Conservation (phyloP, 1,140 invertebrate genomes). For the Calliopsis andreniformis region DNA sequence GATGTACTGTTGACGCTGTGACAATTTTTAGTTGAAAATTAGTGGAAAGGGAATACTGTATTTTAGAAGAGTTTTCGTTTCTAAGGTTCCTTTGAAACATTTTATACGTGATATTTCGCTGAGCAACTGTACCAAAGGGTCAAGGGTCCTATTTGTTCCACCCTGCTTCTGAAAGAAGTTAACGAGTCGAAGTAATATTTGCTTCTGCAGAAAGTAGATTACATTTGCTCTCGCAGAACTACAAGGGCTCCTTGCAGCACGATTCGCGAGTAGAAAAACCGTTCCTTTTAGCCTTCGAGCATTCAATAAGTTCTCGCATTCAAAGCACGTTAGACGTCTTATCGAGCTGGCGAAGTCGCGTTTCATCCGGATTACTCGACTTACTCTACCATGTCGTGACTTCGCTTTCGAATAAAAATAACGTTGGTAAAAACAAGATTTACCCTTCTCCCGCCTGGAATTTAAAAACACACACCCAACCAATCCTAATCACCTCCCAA, state of each 20-base stretch:
- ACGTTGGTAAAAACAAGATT: not conserved
- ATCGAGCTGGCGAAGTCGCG: constrained; percentile 52
- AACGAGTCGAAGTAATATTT: not conserved
- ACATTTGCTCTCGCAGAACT: not conserved
- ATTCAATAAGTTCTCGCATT: constrained; percentile 20
- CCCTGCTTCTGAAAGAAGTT: not conserved
- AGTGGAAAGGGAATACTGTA: too few relatives aligned
- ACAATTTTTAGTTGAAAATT: too few relatives aligned
- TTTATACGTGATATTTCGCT: too few relatives aligned
- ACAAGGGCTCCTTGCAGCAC: not conserved
- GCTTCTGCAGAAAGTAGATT: not conserved
- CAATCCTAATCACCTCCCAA: too few relatives aligned
- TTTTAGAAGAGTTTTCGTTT: too few relatives aligned
- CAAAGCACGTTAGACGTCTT: constrained; percentile 39
- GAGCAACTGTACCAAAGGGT: too few relatives aligned
- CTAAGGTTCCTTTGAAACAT: too few relatives aligned
- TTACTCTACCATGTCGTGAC: constrained; percentile 31
- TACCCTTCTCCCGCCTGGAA: not conserved
- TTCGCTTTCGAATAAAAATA: constrained; percentile 37
- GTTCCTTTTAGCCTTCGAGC: not conserved
- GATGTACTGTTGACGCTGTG: too few relatives aligned
- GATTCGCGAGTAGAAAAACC: not conserved
- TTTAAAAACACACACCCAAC: too few relatives aligned
- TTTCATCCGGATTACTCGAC: constrained; percentile 40
- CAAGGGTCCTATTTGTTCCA: not conserved